These are phyloP conservation scores for Eristalis intricaria DNA, from an alignment of 2,888 invertebrate species.

Conservation along the genomic window DNA sequence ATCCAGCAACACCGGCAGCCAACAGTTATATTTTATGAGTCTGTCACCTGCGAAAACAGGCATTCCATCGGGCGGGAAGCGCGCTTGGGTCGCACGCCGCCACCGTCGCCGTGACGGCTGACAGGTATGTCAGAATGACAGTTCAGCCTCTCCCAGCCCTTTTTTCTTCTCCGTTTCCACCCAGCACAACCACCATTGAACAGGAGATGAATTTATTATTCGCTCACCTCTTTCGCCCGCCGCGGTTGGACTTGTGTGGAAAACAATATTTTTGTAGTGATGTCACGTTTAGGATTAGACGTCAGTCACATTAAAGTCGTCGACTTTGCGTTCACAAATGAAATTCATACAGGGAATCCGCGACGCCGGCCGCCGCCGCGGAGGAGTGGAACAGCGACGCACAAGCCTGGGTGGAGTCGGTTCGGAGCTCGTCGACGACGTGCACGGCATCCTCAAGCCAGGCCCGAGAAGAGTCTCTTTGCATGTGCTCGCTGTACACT, in stretches of 20 bases:
- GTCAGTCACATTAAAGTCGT: conserved; percentile 56
- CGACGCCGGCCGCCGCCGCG: background rate
- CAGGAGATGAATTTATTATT: conserved; percentile 38
- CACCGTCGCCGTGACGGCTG: conserved; percentile 7
- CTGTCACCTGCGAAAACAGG: conserved; percentile 38
- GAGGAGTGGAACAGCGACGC: background rate
- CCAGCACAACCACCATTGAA: conserved; percentile 6
- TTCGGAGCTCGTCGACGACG: conserved; percentile 19
- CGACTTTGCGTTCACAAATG: conserved; percentile 34
- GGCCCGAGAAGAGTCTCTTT: conserved; percentile 11
- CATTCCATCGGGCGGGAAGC: background rate
- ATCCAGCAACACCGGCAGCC: background rate
- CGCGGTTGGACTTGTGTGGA: background rate
- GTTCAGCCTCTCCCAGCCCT: background rate
- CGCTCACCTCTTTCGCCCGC: background rate
- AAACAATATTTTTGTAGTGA: conserved; percentile 39
- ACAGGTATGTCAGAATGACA: conserved; percentile 45
- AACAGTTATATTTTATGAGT: conserved; percentile 26
- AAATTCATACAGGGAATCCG: background rate
- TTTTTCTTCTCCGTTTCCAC: background rate
- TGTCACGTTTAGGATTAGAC: conserved; percentile 63
- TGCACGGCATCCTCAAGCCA: conserved; percentile 51
- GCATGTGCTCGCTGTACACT: conserved; percentile 32
- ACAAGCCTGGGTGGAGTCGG: conserved; percentile 9
- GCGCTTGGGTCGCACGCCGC: background rate